Percentiles rank a stretch among this genome's conserved stretches.
Conservation (phyloP, 2,113 vertebrate species). For the Jaculus jaculus region DNA sequence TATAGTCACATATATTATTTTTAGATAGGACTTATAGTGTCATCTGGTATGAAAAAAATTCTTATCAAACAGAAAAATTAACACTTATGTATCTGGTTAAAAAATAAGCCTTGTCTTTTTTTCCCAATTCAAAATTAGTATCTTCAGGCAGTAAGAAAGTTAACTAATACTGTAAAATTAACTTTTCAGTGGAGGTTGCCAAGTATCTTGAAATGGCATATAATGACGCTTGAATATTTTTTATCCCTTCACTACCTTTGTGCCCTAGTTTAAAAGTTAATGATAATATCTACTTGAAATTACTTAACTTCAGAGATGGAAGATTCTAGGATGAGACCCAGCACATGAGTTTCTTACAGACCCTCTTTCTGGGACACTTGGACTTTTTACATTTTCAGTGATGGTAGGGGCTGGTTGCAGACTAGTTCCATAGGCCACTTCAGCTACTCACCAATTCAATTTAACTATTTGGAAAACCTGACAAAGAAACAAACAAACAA, state of each 20-base stretch:
- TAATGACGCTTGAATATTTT: constrained; percentile 30
- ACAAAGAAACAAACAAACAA: not conserved
- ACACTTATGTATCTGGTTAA: constrained; percentile 63
- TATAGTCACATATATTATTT: constrained; percentile 79
- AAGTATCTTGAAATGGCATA: not conserved
- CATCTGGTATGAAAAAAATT: constrained; percentile 71
- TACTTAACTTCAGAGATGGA: not conserved
- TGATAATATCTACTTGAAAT: constrained; percentile 6
- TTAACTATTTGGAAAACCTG: not conserved
- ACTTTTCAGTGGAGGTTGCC: not conserved
- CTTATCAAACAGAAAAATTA: constrained; percentile 56
- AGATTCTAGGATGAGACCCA: not conserved
- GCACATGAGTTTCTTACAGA: not conserved
- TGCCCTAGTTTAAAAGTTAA: not conserved
- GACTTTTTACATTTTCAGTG: not conserved
- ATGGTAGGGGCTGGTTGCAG: not conserved
- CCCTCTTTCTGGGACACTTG: not conserved
- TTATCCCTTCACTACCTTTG: not conserved
- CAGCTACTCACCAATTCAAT: not conserved
- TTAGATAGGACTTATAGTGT: constrained; percentile 77
- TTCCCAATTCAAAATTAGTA: not conserved
- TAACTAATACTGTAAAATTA: not conserved
- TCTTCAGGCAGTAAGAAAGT: constrained; percentile 21
- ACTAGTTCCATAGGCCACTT: not conserved
- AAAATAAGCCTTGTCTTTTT: constrained; percentile 63